Percentiles rank a stretch among this genome's conserved stretches.
Conservation (phyloP, 1,140 invertebrate species). For the Acarapis woodi region DNA sequence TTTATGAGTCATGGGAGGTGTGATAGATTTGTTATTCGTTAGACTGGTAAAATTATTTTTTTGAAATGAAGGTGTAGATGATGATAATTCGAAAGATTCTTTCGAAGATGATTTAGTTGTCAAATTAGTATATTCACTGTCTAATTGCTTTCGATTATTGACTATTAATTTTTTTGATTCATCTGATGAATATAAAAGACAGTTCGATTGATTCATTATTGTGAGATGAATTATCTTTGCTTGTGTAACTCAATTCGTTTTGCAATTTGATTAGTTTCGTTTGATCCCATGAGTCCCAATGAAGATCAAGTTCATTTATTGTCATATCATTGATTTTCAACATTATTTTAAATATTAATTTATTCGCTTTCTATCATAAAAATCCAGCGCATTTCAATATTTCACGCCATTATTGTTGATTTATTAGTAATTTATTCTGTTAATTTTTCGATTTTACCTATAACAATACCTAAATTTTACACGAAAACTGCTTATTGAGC, state of each 20-base stretch:
- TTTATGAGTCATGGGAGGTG: constrained; percentile 42
- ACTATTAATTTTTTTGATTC: constrained; percentile 20
- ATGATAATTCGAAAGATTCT: no score
- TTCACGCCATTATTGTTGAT: no score
- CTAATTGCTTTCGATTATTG: constrained; percentile 13
- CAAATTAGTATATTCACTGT: constrained; percentile 18
- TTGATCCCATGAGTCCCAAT: constrained; percentile 73
- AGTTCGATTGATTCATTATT: constrained; percentile 20
- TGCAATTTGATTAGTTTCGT: no score
- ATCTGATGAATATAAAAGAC: constrained; percentile 28
- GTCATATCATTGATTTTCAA: background rate
- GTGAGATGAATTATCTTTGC: constrained; percentile 20
- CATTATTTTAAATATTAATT: no score
- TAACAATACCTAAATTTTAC: no score
- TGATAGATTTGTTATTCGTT: constrained; percentile 29
- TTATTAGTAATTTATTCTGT: no score
- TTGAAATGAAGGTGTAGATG: constrained; percentile 26
- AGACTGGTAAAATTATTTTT: constrained; percentile 18
- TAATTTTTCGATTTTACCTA: no score
- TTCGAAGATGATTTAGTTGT: no score
- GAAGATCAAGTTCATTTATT: constrained; percentile 20
- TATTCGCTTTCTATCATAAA: no score
- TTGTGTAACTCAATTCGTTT: constrained; percentile 16
- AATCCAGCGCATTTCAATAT: no score
- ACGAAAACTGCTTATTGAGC: no score